Percentiles rank a stretch among this genome's conserved stretches.
Evolutionary conservation across 2,797 vertebrate species (phyloP).

Genomic region (Pipistrellus pygmaeus): DNA sequence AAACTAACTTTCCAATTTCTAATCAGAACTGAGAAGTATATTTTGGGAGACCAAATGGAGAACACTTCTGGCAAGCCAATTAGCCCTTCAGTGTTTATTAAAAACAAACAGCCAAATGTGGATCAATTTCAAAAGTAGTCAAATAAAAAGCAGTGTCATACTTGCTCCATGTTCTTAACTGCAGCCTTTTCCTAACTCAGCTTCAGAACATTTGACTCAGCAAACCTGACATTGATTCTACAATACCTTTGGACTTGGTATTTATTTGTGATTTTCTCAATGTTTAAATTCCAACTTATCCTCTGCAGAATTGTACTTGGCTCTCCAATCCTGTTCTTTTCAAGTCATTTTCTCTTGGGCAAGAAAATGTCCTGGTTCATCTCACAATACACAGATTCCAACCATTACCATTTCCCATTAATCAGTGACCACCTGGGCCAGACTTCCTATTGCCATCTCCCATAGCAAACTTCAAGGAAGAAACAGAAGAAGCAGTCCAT

Average conservation of each 20-base stretch:
- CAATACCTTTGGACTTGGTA: neutral
- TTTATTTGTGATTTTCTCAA: slow-evolving; percentile 25
- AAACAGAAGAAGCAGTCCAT: neutral
- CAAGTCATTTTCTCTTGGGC: slow-evolving; percentile 19
- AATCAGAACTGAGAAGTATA: slow-evolving; percentile 33
- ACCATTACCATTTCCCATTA: neutral
- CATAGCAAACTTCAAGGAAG: slow-evolving; percentile 18
- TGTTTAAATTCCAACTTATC: slow-evolving; percentile 29
- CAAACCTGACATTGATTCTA: neutral
- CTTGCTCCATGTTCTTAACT: neutral
- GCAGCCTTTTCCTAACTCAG: slow-evolving; percentile 24
- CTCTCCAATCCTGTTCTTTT: slow-evolving; percentile 10
- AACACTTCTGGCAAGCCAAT: neutral
- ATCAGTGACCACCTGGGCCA: neutral
- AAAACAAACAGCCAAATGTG: slow-evolving; percentile 18
- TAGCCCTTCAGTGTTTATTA: slow-evolving; percentile 2
- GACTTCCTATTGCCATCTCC: neutral
- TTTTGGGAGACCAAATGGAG: slow-evolving; percentile 56
- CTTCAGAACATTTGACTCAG: neutral
- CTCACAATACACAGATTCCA: slow-evolving; percentile 6
- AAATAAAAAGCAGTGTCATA: neutral
- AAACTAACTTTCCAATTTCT: slow-evolving; percentile 31
- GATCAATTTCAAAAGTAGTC: slow-evolving; percentile 30
- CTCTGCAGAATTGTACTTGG: slow-evolving; percentile 3
- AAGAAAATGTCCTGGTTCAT: slow-evolving; percentile 10